Evolutionary conservation across 1,140 invertebrate genomes (phyloP), one percentile per base, ranked within the genome.

Genomic region (Rhopalosiphum padi): DNA sequence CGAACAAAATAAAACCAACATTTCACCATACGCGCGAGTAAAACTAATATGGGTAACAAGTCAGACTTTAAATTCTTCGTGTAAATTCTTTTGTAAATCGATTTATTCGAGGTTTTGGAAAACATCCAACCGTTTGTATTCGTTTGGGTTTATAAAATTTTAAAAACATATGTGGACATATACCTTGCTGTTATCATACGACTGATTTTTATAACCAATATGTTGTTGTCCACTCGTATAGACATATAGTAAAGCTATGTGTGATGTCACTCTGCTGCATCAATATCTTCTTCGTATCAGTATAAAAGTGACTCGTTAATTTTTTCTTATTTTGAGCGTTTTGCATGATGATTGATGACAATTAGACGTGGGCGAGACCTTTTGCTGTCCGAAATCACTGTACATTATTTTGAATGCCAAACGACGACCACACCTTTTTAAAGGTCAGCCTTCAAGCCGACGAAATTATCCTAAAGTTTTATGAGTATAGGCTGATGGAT

Each of bases 391-490:
- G 77, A 48, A 82, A 92, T 86, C 82, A 23, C 22, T 35, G 37
- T 35, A 41, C 48, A 51, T 53, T 86, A 37, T 93, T 93, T 86
- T 85, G 82, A 93, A 93, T 93, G 91, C 82, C 91, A 93, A 85
- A 93, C 82, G 21, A 92, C 77, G n/a, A 85, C 91, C 91, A 85
- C 91, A 93, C 91, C 91, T 93, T 93, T 53, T 93, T 86, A 93
- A 93, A 93, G 91, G 91, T 93, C 91, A 53, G 11, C 35, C 15
- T 68, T 85, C 30, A 15, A 82, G 37, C 35, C 30, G n/a, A 53
- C 68, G n/a, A 46, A 82, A 82, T 91, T 91, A 77, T 91, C 53
- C 22, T 37, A 55, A 60, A 90, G 88, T 90, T 90, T 53, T 77
- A 77, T 5, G 60, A 68, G 60, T 60, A 53, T 55, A 55, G 35